These are phyloP conservation scores for Protobothrops mucrosquamatus DNA, from an alignment of 2,113 vertebrate species.

Conservation along the genomic window DNA sequence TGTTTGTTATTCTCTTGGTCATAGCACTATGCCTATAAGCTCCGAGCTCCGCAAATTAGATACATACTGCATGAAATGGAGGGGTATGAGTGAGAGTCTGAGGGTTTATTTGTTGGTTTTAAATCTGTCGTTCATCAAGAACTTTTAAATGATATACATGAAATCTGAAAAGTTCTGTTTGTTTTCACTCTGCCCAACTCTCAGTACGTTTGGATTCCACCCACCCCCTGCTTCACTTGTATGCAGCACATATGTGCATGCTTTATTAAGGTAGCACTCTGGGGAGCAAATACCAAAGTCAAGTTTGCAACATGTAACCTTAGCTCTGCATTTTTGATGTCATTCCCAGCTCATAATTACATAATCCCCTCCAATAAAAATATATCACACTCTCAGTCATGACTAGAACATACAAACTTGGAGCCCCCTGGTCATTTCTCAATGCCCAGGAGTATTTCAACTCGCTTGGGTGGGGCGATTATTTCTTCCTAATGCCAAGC, in stretches of 20 bases:
- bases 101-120: background rate
- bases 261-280: conserved; percentile 30
- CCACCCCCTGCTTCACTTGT: conserved; percentile 5
- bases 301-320: conserved; percentile 32
- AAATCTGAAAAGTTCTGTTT: conserved; percentile 25
- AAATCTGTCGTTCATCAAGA: background rate
- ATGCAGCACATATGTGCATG: background rate
- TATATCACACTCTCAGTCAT: conserved; percentile 22
- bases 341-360: conserved; percentile 16
- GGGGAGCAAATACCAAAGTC: conserved; percentile 24
- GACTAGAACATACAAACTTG: conserved; percentile 16
- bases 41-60: background rate
- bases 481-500: conserved; percentile 14
- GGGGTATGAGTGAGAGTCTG: background rate
- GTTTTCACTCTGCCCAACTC: conserved; percentile 21
- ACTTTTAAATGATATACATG: background rate
- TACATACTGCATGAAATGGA: background rate
- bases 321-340: conserved; percentile 25
- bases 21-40: background rate
- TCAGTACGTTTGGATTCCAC: conserved; percentile 7
- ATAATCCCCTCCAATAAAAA: conserved; percentile 33
- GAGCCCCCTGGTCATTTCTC: background rate
- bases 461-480: conserved; percentile 4
- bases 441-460: conserved; percentile 4
- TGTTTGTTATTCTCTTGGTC: conserved; percentile 5